phyloP scores from a whole-genome alignment of 2,888 invertebrate genomes.

The Tridacna crocea region DNA sequence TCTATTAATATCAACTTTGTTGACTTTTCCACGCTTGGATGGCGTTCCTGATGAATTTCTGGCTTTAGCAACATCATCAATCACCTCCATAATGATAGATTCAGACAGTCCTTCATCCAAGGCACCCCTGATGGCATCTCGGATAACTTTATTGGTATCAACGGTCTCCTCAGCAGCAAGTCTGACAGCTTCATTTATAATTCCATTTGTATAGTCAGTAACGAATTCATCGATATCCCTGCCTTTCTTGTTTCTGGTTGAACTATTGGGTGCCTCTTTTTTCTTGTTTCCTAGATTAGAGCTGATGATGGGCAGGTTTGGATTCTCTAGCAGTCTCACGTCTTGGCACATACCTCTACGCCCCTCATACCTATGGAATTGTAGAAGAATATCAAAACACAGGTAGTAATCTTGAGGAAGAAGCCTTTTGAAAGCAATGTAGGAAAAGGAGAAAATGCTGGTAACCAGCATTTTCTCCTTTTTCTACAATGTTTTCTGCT shows the following conservation, averaged over 20 bases:
- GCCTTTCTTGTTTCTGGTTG: neutral
- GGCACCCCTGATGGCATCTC: constrained; percentile 50
- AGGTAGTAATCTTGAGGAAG: too few species aligned
- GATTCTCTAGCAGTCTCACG: constrained; percentile 58
- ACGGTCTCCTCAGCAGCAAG: neutral
- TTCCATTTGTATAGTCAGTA: neutral
- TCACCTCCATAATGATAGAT: constrained; percentile 56
- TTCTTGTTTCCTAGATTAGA: constrained; percentile 24
- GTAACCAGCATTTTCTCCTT: too few species aligned
- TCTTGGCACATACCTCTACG: constrained; percentile 58
- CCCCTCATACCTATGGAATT: constrained; percentile 37
- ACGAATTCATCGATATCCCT: constrained; percentile 9
- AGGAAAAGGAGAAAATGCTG: too few species aligned
- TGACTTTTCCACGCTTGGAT: constrained; percentile 34
- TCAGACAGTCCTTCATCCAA: constrained; percentile 53
- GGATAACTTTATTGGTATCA: constrained; percentile 26
- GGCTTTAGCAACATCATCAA: constrained; percentile 47
- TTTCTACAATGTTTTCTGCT: too few species aligned
- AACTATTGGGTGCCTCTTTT: neutral
- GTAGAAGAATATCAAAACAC: neutral
- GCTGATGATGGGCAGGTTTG: constrained; percentile 40
- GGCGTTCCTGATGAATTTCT: constrained; percentile 19
- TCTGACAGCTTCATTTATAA: constrained; percentile 3
- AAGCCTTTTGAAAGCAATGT: too few species aligned
- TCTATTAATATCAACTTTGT: constrained; percentile 36